Base-by-base conservation (phyloP, 2,797 vertebrate genomes). In the Spinibarbus caldwelli region DNA sequence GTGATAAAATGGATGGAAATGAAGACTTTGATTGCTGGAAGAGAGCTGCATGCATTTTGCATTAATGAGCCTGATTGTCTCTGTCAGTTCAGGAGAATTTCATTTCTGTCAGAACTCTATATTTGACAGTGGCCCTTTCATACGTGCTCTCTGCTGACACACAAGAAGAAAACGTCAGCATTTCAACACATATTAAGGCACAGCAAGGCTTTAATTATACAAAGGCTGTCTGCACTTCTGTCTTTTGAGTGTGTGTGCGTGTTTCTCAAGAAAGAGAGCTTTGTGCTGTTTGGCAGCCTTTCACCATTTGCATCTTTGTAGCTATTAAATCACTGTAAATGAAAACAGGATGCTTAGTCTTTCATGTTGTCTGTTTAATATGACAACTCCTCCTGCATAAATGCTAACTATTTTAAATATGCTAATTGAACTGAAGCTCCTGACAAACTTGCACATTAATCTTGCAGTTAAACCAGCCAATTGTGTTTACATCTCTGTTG, bases 171-270 rank as follows among this genome's bases (percentile, higher is more conserved):
- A 45, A 62, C 62, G 34, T 57, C 68, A 66, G 36, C 14, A 36
- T 64, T 45, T 77, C 1, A 67, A 31, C 31, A 70, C 49, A 70
- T 38, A 72, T 85, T 38, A 86, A 77, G 79, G 54, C 36, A 47
- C 72, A 49, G 43, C 43, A 64, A n/a, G 21, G n/a, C 80, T 84
- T 70, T 87, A 54, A 85, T 78, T 75, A 66, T 26, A 78, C 83
- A 87, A 62, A 75, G 38, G 59, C 75, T 71, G 54, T 79, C 68
- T 54, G 54, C 64, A 29, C 59, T 29, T 62, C 59, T 15, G 26
- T 62, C 14, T 7, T 59, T 2, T 54, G 52, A 14, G 59, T 67
- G 31, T 14, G 14, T 12, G 41, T 82, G 43, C 7, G 29, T 57
- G 80, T 36, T 47, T 47, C 45, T 47, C 45, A 15, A 47, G 64